Evolutionary conservation across 2,797 vertebrate genomes (phyloP).

Genomic region (Lateolabrax maculatus): DNA sequence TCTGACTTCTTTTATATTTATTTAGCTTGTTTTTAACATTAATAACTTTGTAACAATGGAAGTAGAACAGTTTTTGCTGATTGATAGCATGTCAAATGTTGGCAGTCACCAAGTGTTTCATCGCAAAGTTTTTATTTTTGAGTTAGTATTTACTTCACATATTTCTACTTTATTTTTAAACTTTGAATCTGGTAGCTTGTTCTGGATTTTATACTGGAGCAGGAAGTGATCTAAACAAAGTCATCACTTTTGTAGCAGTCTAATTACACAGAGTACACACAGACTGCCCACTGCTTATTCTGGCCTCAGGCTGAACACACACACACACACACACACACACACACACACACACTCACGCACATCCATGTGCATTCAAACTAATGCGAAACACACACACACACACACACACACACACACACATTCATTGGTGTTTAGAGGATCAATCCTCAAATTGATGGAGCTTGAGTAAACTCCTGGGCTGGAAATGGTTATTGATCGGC

Average conservation of each 20-base stretch:
- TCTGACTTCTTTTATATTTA: background rate
- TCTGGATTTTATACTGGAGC: slow-evolving; percentile 11
- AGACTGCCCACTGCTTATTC: slow-evolving; percentile 29
- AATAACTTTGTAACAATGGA: background rate
- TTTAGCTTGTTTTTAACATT: background rate
- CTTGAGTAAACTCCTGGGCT: slow-evolving; percentile 62
- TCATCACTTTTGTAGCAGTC: slow-evolving; percentile 36
- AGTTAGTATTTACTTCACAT: background rate
- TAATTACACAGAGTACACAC: slow-evolving; percentile 55
- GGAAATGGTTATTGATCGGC: slow-evolving; percentile 71
- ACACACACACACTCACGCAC: slow-evolving; percentile 22
- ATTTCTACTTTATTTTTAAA: background rate
- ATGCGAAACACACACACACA: slow-evolving; percentile 32
- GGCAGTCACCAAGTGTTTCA: too few relatives aligned
- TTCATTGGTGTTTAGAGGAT: slow-evolving; percentile 64
- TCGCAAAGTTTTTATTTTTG: background rate
- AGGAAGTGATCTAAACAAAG: slow-evolving; percentile 37
- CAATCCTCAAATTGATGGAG: slow-evolving; percentile 69
- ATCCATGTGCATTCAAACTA: slow-evolving; percentile 23
- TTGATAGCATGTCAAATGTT: too few relatives aligned
- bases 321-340: slow-evolving; percentile 34
- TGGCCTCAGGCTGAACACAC: slow-evolving; percentile 40
- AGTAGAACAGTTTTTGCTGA: background rate
- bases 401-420: slow-evolving; percentile 4
- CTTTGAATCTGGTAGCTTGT: background rate